Conservation (phyloP, 2,113 vertebrate genomes). For the Todiramphus saurophagus region DNA sequence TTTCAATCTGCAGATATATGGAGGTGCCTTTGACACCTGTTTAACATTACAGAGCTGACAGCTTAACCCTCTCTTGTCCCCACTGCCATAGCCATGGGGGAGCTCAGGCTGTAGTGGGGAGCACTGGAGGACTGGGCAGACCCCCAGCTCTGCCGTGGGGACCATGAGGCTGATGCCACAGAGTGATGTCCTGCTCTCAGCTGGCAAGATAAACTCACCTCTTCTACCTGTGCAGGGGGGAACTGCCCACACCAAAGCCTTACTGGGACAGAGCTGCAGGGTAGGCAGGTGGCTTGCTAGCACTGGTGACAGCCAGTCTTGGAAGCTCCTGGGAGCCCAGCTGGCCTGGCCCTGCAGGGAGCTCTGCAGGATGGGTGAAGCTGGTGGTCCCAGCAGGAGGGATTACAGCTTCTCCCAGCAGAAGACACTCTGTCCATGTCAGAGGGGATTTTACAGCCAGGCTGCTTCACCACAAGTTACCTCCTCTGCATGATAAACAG, state of each 20-base stretch:
- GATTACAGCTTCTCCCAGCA: slow-evolving; percentile 21
- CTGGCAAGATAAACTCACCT: not conserved
- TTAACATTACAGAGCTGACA: slow-evolving; percentile 77
- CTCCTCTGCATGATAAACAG: not conserved
- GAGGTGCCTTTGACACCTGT: slow-evolving; percentile 80
- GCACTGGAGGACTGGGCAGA: not conserved
- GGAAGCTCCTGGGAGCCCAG: not conserved
- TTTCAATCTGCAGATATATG: slow-evolving; percentile 84
- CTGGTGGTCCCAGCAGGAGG: not conserved
- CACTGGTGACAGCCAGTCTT: not conserved
- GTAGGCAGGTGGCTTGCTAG: not conserved
- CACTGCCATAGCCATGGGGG: rapidly evolving
- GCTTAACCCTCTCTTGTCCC: slow-evolving; percentile 76
- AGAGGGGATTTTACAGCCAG: not conserved
- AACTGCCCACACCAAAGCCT: not conserved
- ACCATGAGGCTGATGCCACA: rapidly evolving
- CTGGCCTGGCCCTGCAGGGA: rapidly evolving
- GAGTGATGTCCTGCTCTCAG: not conserved
- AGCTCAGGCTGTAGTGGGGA: not conserved
- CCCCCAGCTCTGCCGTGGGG: not conserved
- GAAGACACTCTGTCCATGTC: not conserved
- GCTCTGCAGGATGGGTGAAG: not conserved
- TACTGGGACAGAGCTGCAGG: not conserved
- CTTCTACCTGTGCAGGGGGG: not conserved
- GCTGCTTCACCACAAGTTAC: not conserved